phyloP scores from a whole-genome alignment of 2,797 vertebrate genomes.

The Amniataba percoides region DNA sequence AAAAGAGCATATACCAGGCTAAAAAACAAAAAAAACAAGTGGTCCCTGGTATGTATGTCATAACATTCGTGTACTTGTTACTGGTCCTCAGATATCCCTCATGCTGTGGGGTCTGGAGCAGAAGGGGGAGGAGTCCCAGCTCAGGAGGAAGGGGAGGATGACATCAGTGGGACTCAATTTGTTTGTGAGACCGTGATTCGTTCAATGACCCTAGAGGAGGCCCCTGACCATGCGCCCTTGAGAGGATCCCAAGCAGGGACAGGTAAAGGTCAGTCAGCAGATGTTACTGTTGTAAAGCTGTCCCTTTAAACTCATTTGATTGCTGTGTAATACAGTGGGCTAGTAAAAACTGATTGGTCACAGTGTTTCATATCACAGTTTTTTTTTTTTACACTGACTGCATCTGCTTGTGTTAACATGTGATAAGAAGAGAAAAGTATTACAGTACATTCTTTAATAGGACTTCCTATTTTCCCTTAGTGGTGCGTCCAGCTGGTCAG shows the following conservation, averaged over 20 bases:
- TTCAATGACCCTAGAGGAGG: constrained; percentile 92
- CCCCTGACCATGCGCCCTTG: constrained; percentile 88
- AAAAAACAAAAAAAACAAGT: background rate
- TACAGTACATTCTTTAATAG: background rate
- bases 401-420: background rate
- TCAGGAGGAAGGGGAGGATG: constrained; percentile 92
- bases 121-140: constrained; percentile 81
- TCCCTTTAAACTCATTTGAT: background rate
- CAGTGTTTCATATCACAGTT: background rate
- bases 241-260: constrained; percentile 75
- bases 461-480: constrained; percentile 57
- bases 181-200: constrained; percentile 95
- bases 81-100: constrained; percentile 72
- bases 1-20: background rate
- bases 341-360: too few species aligned
- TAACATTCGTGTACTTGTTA: background rate
- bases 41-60: background rate
- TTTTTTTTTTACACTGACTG: background rate
- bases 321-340: too few species aligned
- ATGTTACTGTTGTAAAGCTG: background rate
- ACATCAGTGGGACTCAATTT: constrained; percentile 93
- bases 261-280: constrained; percentile 75
- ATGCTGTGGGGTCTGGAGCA: constrained; percentile 54
- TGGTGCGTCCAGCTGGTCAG: constrained; percentile 72
- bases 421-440: background rate